Evolutionary conservation across 2,113 vertebrate genomes (phyloP).

Genomic region (Sturnus vulgaris): DNA sequence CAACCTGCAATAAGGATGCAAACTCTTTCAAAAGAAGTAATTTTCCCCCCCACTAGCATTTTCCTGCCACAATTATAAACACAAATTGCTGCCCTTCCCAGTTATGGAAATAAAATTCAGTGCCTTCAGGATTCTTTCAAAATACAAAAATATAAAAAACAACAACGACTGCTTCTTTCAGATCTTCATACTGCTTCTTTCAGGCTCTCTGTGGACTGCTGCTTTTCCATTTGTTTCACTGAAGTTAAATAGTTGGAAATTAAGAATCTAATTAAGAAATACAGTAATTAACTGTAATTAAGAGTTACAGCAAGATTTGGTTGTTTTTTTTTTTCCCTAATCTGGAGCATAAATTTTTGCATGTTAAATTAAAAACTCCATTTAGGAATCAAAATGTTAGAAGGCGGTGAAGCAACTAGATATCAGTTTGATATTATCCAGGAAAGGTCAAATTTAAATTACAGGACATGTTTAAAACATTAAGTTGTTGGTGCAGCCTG

Average conservation of each 20-base stretch:
- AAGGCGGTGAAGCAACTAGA: neutral
- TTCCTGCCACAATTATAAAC: neutral
- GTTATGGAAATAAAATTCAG: neutral
- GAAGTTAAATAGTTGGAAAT: constrained; percentile 23
- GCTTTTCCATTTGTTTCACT: neutral
- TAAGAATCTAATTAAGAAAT: constrained; percentile 31
- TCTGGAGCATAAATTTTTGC: neutral
- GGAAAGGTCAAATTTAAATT: constrained; percentile 23
- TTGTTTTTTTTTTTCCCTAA: neutral
- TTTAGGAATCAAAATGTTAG: neutral
- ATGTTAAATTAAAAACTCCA: neutral
- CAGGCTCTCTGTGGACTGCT: neutral
- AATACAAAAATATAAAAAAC: neutral
- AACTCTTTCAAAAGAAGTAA: neutral
- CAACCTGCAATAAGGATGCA: neutral
- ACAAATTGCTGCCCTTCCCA: neutral
- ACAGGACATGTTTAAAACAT: neutral
- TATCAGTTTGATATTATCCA: neutral
- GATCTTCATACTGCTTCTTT: neutral
- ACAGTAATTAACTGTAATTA: constrained; percentile 36
- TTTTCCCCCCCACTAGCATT: neutral
- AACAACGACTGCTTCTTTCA: neutral
- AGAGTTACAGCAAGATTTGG: neutral
- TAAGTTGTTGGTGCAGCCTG: neutral
- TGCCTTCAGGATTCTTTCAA: neutral